Evolutionary conservation across 2,888 invertebrate species (phyloP), one percentile per base, ranked within the genome.

Genomic region (Euphydryas editha): DNA sequence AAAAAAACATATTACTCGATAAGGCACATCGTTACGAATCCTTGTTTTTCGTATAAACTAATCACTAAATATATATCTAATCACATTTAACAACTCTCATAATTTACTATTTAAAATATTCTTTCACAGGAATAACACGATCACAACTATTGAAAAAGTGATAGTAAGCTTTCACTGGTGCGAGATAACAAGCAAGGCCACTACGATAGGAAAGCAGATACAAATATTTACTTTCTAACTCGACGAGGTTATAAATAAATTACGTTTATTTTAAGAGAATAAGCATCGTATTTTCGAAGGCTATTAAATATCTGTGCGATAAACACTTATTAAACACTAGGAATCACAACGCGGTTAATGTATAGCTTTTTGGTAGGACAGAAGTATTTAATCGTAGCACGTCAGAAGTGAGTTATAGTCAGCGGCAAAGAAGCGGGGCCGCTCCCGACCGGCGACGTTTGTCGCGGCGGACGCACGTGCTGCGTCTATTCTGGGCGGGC

Each of bases 401-500:
- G 72, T 67, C 11, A 17, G 54, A n/a, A 30, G 24, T 30, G 17
- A 66, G 61, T 63, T 36, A 57, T 30, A 61, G 62, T 68, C 62
- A 15, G 21, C 47, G 49, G 60, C 62, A 73, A 70, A 68, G 71
- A 70, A 68, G 72, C 71, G 75, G 72, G 70, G 69, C 69, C 71
- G 75, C 73, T 72, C 68, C 74, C 67, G 71, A 56, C 66, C 61
- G 24, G 76, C 76, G 78, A 83, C 91, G 90, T 87, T 84, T 83
- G 86, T 78, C 88, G 84, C 82, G 83, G 76, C 76, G 80, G 87
- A 86, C 91, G 89, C 92, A 91, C 92, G 90, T 92, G 92, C 90
- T 90, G 85, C 88, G 87, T 91, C 92, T 92, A 92, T 92, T 92
- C 89, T 87, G 88, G 90, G 82, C 80, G 81, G 82, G 81, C 83